Conservation (phyloP, 2,113 vertebrate species). For the Rhagologus leucostigma region DNA sequence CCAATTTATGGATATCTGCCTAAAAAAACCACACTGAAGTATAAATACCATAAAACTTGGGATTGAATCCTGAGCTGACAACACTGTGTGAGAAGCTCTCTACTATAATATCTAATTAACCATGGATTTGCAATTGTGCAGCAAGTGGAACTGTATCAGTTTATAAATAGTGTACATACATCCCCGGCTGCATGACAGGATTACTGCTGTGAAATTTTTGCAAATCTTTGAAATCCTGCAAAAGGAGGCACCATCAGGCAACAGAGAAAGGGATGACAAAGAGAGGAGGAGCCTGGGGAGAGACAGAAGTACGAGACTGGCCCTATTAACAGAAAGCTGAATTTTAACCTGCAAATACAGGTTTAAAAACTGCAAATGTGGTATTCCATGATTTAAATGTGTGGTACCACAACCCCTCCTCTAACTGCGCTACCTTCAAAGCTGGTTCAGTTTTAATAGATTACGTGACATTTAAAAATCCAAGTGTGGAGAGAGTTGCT, state of each 20-base stretch:
- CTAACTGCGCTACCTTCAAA: not conserved
- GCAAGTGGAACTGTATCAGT: not conserved
- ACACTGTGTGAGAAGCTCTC: not conserved
- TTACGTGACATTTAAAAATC: not conserved
- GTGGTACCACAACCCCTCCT: not conserved
- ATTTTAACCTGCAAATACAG: not conserved
- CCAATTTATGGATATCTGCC: not conserved
- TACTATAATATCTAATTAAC: not conserved
- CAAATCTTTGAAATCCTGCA: constrained; percentile 1
- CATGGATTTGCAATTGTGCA: not conserved
- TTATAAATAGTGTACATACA: not conserved
- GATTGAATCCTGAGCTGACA: not conserved
- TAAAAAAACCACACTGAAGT: not conserved
- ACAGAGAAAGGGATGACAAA: not conserved
- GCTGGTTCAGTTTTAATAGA: not conserved
- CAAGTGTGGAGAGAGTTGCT: not conserved
- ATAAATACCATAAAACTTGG: not conserved
- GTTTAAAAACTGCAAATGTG: not conserved
- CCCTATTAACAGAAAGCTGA: not conserved
- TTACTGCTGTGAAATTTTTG: not conserved
- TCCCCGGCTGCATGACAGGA: not conserved
- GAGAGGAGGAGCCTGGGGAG: not conserved
- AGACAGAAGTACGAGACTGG: not conserved
- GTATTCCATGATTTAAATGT: not conserved
- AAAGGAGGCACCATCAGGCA: not conserved